Percentiles rank a stretch among this genome's conserved stretches.
These are phyloP conservation scores for Eilema depressum DNA, from an alignment of 2,888 invertebrate species.

Conservation along the genomic window DNA sequence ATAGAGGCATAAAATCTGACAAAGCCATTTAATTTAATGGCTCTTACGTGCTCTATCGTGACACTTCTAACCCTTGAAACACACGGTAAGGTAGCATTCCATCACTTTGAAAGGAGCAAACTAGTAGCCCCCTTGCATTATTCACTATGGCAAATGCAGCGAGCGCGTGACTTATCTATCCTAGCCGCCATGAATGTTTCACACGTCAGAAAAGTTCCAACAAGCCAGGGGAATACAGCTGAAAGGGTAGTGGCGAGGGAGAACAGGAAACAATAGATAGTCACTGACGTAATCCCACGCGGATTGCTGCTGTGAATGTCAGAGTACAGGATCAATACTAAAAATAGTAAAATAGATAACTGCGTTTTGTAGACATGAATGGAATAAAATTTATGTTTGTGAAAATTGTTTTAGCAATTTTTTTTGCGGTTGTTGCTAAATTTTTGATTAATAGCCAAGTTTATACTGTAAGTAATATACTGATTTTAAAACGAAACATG, in stretches of 20 bases:
- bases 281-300: slow-evolving; percentile 49
- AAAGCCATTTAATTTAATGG: slow-evolving; percentile 49
- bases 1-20: slow-evolving; percentile 33
- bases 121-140: slow-evolving; percentile 77
- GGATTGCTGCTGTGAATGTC: slow-evolving; percentile 50
- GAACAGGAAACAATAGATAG: slow-evolving; percentile 54
- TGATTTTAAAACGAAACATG: too few relatives aligned
- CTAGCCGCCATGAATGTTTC: slow-evolving; percentile 68
- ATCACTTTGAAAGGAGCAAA: slow-evolving; percentile 63
- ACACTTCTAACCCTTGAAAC: slow-evolving; percentile 25
- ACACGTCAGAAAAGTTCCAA: slow-evolving; percentile 64
- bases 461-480: too few relatives aligned
- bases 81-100: slow-evolving; percentile 63
- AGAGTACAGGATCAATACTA: slow-evolving; percentile 37
- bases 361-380: slow-evolving; percentile 7
- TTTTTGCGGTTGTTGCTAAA: too few relatives aligned
- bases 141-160: slow-evolving; percentile 82
- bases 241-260: slow-evolving; percentile 59
- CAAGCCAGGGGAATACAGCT: slow-evolving; percentile 51
- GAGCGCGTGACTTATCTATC: slow-evolving; percentile 79
- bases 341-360: slow-evolving; percentile 31
- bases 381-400: neutral
- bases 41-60: slow-evolving; percentile 52
- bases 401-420: neutral
- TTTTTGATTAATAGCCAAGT: too few relatives aligned